A percentile compares a stretch with the other conserved stretches of the same genome.
phyloP scores from a whole-genome alignment of 2,113 vertebrate species.

The Amblyopsis rosae region DNA sequence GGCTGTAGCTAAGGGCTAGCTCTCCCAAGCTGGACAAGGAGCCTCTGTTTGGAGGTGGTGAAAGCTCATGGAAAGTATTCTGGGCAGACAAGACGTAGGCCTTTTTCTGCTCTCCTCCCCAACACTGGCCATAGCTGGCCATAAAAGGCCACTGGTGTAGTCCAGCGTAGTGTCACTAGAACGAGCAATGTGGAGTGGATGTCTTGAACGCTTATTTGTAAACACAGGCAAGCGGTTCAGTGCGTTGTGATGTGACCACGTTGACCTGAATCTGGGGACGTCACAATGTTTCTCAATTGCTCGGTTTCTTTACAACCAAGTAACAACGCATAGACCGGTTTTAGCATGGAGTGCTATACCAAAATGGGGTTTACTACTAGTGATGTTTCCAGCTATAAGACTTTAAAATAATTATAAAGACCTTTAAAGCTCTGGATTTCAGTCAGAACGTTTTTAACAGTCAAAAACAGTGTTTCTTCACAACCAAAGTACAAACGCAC shows the following conservation, averaged over 20 bases:
- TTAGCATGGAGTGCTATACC: background rate
- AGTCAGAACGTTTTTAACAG: too few species aligned
- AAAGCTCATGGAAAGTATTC: slow-evolving; percentile 59
- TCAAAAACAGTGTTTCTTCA: too few species aligned
- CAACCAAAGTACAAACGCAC: too few species aligned
- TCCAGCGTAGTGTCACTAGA: slow-evolving; percentile 19
- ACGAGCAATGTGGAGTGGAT: slow-evolving; percentile 12
- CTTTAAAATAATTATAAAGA: too few species aligned
- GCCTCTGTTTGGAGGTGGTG: slow-evolving; percentile 50
- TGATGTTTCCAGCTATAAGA: too few species aligned
- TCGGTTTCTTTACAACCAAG: background rate
- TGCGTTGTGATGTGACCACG: slow-evolving; percentile 46
- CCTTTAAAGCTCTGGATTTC: too few species aligned
- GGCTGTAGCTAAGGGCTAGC: slow-evolving; percentile 16
- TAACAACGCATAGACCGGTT: background rate
- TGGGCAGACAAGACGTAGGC: slow-evolving; percentile 17
- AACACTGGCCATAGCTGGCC: slow-evolving; percentile 19
- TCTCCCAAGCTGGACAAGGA: slow-evolving; percentile 47
- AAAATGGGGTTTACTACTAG: too few species aligned
- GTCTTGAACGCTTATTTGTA: slow-evolving; percentile 17
- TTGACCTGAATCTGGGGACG: slow-evolving; percentile 42
- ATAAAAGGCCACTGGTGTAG: slow-evolving; percentile 41
- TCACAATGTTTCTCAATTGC: slow-evolving; percentile 18
- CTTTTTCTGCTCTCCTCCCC: slow-evolving; percentile 25
- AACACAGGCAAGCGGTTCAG: slow-evolving; percentile 37